Evolutionary conservation across 2,113 vertebrate species (phyloP), one percentile per base, ranked within the genome.

Genomic region (Scortum barcoo): DNA sequence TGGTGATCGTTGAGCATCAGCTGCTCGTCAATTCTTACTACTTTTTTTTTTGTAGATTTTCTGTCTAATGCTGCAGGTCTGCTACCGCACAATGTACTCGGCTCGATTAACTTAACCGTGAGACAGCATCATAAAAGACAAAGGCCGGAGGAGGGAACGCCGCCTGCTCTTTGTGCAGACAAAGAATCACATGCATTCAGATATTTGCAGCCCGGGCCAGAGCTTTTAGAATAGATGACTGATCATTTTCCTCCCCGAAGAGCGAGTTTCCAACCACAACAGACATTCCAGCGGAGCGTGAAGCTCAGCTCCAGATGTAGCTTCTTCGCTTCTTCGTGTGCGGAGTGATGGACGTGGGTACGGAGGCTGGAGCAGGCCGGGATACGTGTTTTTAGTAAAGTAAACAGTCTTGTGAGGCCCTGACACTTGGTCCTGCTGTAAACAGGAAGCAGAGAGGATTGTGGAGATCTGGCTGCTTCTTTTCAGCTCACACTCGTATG

Each of bases 371-470:
- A 72, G 51, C 57, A 10, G 30, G 69, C 22, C 70, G 46, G 73
- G 58, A 68, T 77, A 48, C 53, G 36, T 71, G 57, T 77, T 83
- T 72, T 38, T 5, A 58, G 68, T 78, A 36, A 69, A 79, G 76
- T 79, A 87, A 93, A 90, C 87, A 79, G 17, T 87, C 67, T 60
- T 17, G 46, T 24, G 80, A 84, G 72, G 58, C 46, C 54, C 42
- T 46, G 67, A 76, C 85, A 72, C 72, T 71, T 50, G 42, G 56
- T 56, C 30, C 66, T 72, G 51, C 48, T 88, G 86, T 95, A 93
- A 95, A 94, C 94, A 93, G 92, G 94, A 95, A 93, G 80, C 58
- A 38, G 57, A 67, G 77, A 77, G 48, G 75, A 86, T 90, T 76
- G 87, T 84, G 68, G 73, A 70, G 71, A 36, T 86, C 51, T 50